Evolutionary conservation across 2,113 vertebrate genomes (phyloP).

Genomic region (Mirza zaza): DNA sequence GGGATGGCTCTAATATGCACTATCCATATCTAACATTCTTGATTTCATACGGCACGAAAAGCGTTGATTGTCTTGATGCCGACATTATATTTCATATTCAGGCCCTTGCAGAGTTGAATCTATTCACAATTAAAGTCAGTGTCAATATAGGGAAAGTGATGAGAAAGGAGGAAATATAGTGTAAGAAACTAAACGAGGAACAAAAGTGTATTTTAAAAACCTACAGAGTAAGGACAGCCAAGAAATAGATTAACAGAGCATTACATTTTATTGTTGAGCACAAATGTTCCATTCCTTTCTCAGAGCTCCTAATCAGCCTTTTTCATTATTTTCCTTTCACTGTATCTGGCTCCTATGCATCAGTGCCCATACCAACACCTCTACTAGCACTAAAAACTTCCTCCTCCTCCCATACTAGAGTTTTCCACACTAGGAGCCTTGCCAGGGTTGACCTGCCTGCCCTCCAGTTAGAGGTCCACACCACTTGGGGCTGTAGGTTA

Average conservation of each 20-base stretch:
- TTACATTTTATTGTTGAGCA: slow-evolving; percentile 84
- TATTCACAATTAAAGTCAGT: slow-evolving; percentile 65
- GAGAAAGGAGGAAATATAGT: slow-evolving; percentile 48
- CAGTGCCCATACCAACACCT: slow-evolving; percentile 80
- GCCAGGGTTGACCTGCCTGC: slow-evolving; percentile 72
- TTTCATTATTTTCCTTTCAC: slow-evolving; percentile 84
- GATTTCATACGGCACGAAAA: slow-evolving; percentile 41
- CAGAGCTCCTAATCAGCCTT: slow-evolving; percentile 84
- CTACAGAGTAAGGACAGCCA: slow-evolving; percentile 78
- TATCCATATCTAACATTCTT: slow-evolving; percentile 36
- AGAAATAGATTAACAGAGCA: slow-evolving; percentile 85
- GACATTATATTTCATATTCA: slow-evolving; percentile 60
- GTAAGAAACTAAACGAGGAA: slow-evolving; percentile 71
- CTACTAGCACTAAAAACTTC: slow-evolving; percentile 69
- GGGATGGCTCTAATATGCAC: neutral
- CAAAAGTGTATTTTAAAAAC: slow-evolving; percentile 81
- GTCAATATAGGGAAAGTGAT: slow-evolving; percentile 61
- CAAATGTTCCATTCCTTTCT: slow-evolving; percentile 84
- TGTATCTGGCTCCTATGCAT: slow-evolving; percentile 79
- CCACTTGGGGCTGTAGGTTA: slow-evolving; percentile 55
- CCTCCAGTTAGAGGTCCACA: slow-evolving; percentile 69
- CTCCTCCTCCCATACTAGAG: slow-evolving; percentile 43
- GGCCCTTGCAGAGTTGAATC: slow-evolving; percentile 28
- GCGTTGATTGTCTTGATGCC: slow-evolving; percentile 20
- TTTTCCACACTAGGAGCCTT: slow-evolving; percentile 60